Base-by-base conservation (phyloP, 2,797 vertebrate species). In the Labeo calbasu region DNA sequence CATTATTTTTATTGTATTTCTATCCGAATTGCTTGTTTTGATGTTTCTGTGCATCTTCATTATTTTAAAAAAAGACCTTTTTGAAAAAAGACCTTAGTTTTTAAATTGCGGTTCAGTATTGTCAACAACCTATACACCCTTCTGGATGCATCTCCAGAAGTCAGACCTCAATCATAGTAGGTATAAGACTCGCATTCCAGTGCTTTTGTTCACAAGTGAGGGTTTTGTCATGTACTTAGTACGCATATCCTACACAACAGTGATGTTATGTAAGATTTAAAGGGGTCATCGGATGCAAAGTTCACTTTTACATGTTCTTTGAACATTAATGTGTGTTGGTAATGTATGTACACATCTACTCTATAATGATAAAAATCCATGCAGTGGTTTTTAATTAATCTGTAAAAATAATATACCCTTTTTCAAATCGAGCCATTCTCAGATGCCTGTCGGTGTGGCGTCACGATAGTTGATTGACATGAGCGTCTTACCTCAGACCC, bases 211-310 rank as follows among this genome's bases (percentile, higher is more conserved):
- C 4, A 7, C 5, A 55, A 28, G 13, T 40, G 51, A 77, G 23
- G 78, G 55, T 69, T 70, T 80, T 25, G 3, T 3, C 50, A 40
- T 79, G 32, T 53, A n/a, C 77, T 68, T 17, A 40, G 8, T 10
- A 59, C 4, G 19, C 40, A n/a, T 32, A 28, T 10, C 17, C 17
- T 14, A 65, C 28, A 75, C 9, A 14, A 76, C 48, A 65, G 19
- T 61, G 51, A 53, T 50, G 21, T 65, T 82, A 53, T 13, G 40
- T 66, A 75, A 66, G 46, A 68, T 23, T 50, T 36, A 65, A 14
- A 48, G 23, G 14, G 19, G 8, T 32, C 28, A 32, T 32, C 2
- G 28, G 28, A 32, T 32, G 28, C 28, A 32, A 32, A 32, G 28
- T 32, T 32, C 28, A 32, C 28, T 32, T 32, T 32, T 32, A 32